phyloP scores from a whole-genome alignment of 2,888 invertebrate genomes.

The Philonicus albiceps region DNA sequence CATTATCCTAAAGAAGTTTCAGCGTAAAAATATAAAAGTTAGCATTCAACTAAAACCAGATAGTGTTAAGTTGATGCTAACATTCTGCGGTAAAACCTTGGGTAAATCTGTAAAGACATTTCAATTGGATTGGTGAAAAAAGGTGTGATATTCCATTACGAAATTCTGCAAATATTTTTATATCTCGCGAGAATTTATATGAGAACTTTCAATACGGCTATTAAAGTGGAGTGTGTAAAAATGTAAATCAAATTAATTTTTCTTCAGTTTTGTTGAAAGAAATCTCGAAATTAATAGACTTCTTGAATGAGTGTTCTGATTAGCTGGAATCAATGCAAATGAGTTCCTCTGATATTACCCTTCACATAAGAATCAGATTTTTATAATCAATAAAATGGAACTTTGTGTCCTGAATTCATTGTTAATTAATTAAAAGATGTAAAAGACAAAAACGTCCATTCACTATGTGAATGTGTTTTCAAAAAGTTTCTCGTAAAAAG shows the following conservation, averaged over 20 bases:
- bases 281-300: neutral
- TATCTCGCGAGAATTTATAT: too few relatives aligned
- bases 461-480: neutral
- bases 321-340: neutral
- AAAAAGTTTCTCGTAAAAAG: neutral
- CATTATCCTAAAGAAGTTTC: neutral
- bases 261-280: neutral
- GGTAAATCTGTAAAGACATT: neutral
- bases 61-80: neutral
- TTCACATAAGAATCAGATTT: neutral
- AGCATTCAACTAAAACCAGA: neutral
- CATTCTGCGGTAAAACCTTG: neutral
- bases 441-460: neutral
- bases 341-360: neutral
- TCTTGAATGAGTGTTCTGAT: neutral
- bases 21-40: neutral
- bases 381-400: neutral
- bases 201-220: too few relatives aligned
- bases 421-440: neutral
- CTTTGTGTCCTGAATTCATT: neutral
- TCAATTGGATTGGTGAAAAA: neutral
- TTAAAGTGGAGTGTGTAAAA: too few relatives aligned
- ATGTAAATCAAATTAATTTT: neutral
- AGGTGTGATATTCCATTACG: neutral
- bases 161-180: too few relatives aligned